These are phyloP conservation scores for Notolepis coatsorum DNA, from an alignment of 2,797 vertebrate genomes.

Conservation along the genomic window DNA sequence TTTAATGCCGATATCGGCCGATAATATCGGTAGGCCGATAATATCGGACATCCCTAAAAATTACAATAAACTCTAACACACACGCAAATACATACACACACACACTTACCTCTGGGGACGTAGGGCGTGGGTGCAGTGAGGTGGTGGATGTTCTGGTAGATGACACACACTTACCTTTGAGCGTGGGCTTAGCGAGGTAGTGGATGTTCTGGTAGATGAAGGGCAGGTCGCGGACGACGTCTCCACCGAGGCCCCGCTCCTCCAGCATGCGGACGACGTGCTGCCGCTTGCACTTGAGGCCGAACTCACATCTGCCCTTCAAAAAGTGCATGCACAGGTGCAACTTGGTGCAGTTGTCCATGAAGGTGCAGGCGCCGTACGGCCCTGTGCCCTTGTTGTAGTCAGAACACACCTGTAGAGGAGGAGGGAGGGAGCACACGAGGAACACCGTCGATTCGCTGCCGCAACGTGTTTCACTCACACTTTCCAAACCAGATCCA, in stretches of 20 bases:
- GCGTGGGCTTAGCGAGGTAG: slow-evolving; percentile 70
- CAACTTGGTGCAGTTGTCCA: slow-evolving; percentile 85
- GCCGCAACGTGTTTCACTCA: neutral
- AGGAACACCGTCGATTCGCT: neutral
- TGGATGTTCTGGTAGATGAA: slow-evolving; percentile 86
- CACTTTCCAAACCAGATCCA: slow-evolving; percentile 1
- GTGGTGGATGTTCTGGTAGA: no score
- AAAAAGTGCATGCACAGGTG: slow-evolving; percentile 90
- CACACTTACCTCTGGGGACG: no score
- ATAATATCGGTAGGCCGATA: no score
- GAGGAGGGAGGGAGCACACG: no score
- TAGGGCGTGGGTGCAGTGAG: no score
- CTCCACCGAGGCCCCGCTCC: slow-evolving; percentile 79
- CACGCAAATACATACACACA: no score
- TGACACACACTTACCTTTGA: slow-evolving; percentile 26
- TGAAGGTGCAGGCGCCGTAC: slow-evolving; percentile 85
- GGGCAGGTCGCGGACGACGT: slow-evolving; percentile 78
- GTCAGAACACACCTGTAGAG: slow-evolving; percentile 84
- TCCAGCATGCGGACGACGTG: slow-evolving; percentile 85
- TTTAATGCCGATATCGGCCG: no score
- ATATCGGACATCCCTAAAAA: no score
- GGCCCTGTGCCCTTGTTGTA: slow-evolving; percentile 89
- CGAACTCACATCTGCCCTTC: slow-evolving; percentile 86
- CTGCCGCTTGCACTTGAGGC: slow-evolving; percentile 82
- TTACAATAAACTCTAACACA: no score